A percentile compares a stretch with the other conserved stretches of the same genome.
Conservation (phyloP, 2,113 vertebrate genomes). For the Cyphomyrus discorhynchus region DNA sequence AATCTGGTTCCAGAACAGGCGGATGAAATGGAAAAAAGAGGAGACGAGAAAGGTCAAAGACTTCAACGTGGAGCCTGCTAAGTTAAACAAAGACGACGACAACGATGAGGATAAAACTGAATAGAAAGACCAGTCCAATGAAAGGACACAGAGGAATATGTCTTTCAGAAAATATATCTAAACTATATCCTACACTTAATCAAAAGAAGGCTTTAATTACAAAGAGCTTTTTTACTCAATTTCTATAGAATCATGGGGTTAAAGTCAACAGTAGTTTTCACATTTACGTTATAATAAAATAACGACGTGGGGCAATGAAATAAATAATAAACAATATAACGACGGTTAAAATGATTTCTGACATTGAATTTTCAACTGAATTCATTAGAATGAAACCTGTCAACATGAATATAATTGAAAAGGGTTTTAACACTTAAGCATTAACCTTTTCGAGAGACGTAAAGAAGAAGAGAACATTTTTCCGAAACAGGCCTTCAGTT, state of each 20-base stretch:
- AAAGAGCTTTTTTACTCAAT: background rate
- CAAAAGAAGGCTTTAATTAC: background rate
- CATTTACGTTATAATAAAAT: background rate
- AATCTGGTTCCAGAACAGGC: slow-evolving; percentile 49
- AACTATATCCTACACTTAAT: background rate
- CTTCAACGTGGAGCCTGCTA: background rate
- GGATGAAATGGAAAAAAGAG: slow-evolving; percentile 53
- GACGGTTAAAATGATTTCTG: background rate
- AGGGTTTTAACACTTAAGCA: background rate
- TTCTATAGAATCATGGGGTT: background rate
- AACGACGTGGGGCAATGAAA: background rate
- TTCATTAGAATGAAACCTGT: background rate
- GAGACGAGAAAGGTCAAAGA: slow-evolving; percentile 27
- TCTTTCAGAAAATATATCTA: background rate
- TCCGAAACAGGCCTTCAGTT: background rate
- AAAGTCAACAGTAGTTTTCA: background rate
- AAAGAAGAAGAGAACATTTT: background rate
- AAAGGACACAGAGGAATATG: background rate
- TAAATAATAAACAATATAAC: background rate
- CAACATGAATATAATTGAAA: background rate
- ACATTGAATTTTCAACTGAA: background rate
- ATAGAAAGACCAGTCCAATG: background rate
- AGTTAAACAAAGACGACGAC: background rate
- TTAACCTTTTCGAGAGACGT: background rate
- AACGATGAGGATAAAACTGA: background rate